Evolutionary conservation across 2,113 vertebrate genomes (phyloP).

Genomic region (Hippocampus zosterae): DNA sequence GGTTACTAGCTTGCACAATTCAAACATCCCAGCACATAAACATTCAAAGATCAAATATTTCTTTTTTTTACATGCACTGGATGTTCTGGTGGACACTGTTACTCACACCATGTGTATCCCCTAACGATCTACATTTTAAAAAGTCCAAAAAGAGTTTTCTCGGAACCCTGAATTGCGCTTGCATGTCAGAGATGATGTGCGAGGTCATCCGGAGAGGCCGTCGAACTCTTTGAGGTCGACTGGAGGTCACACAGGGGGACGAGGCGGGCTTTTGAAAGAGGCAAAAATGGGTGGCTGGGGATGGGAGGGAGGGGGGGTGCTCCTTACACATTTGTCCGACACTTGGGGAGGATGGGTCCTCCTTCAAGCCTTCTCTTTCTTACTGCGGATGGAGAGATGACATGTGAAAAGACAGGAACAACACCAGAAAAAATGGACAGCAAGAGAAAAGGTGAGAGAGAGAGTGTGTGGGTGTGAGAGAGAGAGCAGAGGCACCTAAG

Average conservation of each 20-base stretch:
- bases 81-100: slow-evolving; percentile 6
- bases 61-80: slow-evolving; percentile 26
- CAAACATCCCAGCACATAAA: slow-evolving; percentile 24
- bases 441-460: not conserved
- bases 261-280: slow-evolving; percentile 12
- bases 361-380: slow-evolving; percentile 93
- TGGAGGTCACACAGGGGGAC: slow-evolving; percentile 24
- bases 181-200: slow-evolving; percentile 3
- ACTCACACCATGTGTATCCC: slow-evolving; percentile 19
- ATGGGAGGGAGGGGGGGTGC: slow-evolving; percentile 6
- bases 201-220: slow-evolving; percentile 9
- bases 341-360: slow-evolving; percentile 94
- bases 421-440: not conserved
- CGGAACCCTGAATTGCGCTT: slow-evolving; percentile 13
- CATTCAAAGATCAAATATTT: not conserved
- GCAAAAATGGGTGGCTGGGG: not conserved
- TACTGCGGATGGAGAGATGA: slow-evolving; percentile 69
- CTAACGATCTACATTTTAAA: slow-evolving; percentile 21
- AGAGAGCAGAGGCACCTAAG: not conserved
- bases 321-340: slow-evolving; percentile 87
- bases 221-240: slow-evolving; percentile 27
- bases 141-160: slow-evolving; percentile 17
- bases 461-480: too few species aligned
- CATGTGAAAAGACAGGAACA: not conserved
- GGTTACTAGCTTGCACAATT: slow-evolving; percentile 6